Percentiles rank a stretch among this genome's conserved stretches.
phyloP scores from a whole-genome alignment of 2,797 vertebrate species.

The Zenarchopterus dispar region DNA sequence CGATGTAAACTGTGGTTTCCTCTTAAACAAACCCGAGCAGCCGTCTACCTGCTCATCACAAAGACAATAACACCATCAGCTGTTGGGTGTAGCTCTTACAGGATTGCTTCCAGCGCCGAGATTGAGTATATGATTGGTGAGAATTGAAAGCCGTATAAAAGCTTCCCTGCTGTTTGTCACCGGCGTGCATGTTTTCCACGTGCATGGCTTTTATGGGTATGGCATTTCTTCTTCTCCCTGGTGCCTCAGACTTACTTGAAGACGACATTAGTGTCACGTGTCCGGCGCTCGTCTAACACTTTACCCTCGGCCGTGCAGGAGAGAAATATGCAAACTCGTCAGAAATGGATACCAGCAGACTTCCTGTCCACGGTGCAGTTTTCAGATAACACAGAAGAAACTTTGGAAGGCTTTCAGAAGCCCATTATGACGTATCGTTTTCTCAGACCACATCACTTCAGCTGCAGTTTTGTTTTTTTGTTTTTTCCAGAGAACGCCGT shows the following conservation, averaged over 20 bases:
- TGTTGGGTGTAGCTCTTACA: background rate
- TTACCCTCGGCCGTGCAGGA: no score
- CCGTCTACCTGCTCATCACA: background rate
- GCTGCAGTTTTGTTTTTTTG: background rate
- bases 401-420: constrained; percentile 36
- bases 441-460: constrained; percentile 29
- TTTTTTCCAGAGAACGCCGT: constrained; percentile 3
- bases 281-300: no score
- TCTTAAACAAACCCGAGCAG: background rate
- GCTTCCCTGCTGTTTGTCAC: background rate
- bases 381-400: constrained; percentile 20
- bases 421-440: constrained; percentile 26
- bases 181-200: background rate
- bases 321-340: no score
- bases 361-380: constrained; percentile 18
- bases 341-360: constrained; percentile 14
- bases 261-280: no score
- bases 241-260: no score
- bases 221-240: no score
- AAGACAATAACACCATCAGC: background rate
- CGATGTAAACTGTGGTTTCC: background rate
- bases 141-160: background rate
- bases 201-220: no score
- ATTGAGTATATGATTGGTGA: background rate
- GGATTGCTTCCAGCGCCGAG: background rate